These are phyloP conservation scores for Epinephelus coioides DNA, from an alignment of 2,797 vertebrate species.

Conservation along the genomic window DNA sequence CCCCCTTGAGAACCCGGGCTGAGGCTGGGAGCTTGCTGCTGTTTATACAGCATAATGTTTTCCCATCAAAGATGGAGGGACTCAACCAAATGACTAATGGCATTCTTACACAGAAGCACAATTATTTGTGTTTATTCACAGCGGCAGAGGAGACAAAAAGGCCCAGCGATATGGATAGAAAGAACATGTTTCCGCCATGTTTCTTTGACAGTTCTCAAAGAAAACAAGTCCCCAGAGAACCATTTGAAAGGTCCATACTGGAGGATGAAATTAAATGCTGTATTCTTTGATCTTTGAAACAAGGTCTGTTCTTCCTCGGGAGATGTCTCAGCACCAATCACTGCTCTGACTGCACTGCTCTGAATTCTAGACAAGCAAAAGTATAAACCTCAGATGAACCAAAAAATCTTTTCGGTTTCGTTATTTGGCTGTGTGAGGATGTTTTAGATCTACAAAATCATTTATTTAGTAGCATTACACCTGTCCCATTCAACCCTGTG, in stretches of 20 bases:
- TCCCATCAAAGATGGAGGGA: constrained; percentile 60
- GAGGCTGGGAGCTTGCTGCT: constrained; percentile 60
- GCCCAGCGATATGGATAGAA: constrained; percentile 25
- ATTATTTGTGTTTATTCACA: constrained; percentile 59
- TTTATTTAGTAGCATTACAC: constrained; percentile 46
- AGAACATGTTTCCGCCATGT: constrained; percentile 50
- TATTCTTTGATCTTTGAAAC: constrained; percentile 63
- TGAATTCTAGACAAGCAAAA: constrained; percentile 24
- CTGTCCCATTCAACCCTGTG: constrained; percentile 38
- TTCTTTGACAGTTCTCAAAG: constrained; percentile 68
- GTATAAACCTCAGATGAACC: constrained; percentile 15
- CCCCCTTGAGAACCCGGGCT: constrained; percentile 64
- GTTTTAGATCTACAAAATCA: constrained; percentile 1
- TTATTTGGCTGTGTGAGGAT: constrained; percentile 27
- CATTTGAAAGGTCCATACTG: constrained; percentile 57
- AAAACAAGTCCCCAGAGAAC: constrained; percentile 61
- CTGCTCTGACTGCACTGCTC: constrained; percentile 24
- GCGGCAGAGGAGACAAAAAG: constrained; percentile 43
- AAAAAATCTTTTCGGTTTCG: constrained; percentile 20
- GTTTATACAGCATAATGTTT: constrained; percentile 72
- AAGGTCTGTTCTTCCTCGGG: constrained; percentile 45
- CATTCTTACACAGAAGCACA: constrained; percentile 54
- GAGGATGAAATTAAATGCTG: constrained; percentile 66
- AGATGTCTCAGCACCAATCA: constrained; percentile 48
- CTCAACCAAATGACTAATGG: constrained; percentile 71